Conservation (phyloP, 2,113 vertebrate genomes). For the Varanus komodoensis region DNA sequence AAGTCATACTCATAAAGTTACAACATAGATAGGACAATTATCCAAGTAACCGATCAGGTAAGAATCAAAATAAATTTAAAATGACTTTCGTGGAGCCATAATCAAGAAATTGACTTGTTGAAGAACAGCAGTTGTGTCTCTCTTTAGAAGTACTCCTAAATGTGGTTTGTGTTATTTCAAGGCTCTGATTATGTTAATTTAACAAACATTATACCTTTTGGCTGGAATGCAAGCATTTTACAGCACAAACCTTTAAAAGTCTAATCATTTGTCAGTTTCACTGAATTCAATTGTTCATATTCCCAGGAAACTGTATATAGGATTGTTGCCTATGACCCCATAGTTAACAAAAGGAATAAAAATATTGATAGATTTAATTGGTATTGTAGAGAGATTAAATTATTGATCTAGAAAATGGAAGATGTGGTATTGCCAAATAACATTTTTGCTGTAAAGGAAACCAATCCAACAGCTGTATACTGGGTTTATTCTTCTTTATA, state of each 20-base stretch:
- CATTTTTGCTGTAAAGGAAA: neutral
- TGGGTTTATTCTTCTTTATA: neutral
- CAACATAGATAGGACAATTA: neutral
- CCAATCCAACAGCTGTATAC: neutral
- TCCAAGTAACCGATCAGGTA: neutral
- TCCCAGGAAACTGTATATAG: neutral
- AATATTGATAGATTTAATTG: neutral
- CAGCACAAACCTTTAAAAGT: no score
- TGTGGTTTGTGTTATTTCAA: no score
- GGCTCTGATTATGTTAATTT: no score
- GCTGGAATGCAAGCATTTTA: no score
- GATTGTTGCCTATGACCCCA: neutral
- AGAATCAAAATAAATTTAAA: neutral
- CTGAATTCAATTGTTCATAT: neutral
- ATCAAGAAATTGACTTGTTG: no score
- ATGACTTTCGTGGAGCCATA: no score
- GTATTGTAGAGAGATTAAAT: neutral
- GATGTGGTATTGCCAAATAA: neutral
- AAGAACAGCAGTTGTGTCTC: no score
- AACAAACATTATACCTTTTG: no score
- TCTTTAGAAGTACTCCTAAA: no score
- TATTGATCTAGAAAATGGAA: neutral
- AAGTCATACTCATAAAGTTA: neutral
- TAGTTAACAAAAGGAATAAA: neutral
- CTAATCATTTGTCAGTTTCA: no score